Evolutionary conservation across 2,797 vertebrate species (phyloP).

Genomic region (Enteromius fasciolatus): DNA sequence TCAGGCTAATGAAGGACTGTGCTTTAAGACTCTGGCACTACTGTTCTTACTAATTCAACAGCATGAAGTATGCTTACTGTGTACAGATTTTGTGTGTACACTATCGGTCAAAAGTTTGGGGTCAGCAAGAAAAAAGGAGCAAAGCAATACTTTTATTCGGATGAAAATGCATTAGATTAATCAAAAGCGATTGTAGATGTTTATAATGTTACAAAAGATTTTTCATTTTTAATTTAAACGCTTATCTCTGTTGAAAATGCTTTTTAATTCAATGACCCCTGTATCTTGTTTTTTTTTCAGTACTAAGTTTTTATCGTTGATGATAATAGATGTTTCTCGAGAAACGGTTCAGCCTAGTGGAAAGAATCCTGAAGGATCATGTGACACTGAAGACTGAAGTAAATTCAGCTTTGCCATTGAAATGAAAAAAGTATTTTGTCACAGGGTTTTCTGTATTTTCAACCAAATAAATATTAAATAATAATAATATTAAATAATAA

Average conservation of each 20-base stretch:
- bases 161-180: not conserved
- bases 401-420: not conserved
- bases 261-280: not conserved
- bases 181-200: not conserved
- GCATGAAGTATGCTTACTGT: not conserved
- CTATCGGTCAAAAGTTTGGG: not conserved
- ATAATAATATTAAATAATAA: too few relatives aligned
- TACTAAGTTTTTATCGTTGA: not conserved
- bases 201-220: not conserved
- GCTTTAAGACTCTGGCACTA: not conserved
- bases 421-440: not conserved
- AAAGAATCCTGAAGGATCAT: not conserved
- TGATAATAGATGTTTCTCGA: not conserved
- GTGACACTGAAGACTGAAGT: not conserved
- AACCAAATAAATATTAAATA: too few relatives aligned
- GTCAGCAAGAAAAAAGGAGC: not conserved
- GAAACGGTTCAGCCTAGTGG: not conserved
- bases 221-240: not conserved
- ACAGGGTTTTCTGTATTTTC: not conserved
- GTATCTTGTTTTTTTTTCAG: too few relatives aligned
- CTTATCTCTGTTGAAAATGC: not conserved
- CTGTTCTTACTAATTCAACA: not conserved
- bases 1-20: conserved; percentile 1
- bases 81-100: not conserved
- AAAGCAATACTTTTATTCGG: not conserved